phyloP scores from a whole-genome alignment of 2,888 invertebrate species.

The Julus scanicus region DNA sequence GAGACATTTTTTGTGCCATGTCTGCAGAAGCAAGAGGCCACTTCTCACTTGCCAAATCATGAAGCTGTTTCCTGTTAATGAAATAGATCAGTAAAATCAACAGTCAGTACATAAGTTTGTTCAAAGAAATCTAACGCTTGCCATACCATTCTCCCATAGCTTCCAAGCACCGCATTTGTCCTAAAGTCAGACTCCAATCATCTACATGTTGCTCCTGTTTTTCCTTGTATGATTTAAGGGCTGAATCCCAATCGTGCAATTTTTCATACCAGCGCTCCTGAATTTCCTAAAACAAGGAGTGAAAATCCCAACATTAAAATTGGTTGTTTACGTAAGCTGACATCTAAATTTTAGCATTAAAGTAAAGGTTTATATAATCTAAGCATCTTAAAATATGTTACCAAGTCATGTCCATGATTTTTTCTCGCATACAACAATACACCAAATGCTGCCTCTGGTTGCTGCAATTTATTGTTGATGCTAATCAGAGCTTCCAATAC shows the following conservation, averaged over 20 bases:
- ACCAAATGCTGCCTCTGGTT: conserved; percentile 97
- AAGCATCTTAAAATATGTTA: conserved; percentile 27
- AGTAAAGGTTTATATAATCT: too few species aligned
- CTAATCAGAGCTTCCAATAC: conserved; percentile 91
- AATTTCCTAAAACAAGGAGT: conserved; percentile 64
- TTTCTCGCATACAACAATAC: conserved; percentile 87
- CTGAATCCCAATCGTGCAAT: conserved; percentile 98
- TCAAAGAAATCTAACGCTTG: not conserved
- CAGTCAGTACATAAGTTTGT: not conserved
- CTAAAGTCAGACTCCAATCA: conserved; percentile 84
- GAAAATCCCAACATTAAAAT: not conserved
- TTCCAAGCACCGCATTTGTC: conserved; percentile 95
- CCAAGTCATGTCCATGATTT: conserved; percentile 74
- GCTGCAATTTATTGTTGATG: conserved; percentile 98
- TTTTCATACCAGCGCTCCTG: conserved; percentile 99
- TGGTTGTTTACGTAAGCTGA: too few species aligned
- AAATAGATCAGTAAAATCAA: conserved; percentile 19
- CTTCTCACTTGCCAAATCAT: conserved; percentile 80
- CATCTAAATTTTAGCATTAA: too few species aligned
- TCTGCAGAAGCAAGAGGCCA: conserved; percentile 75
- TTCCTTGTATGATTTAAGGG: conserved; percentile 85
- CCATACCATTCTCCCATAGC: conserved; percentile 92
- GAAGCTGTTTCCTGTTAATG: conserved; percentile 72
- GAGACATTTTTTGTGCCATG: conserved; percentile 74
- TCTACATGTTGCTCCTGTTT: conserved; percentile 73